Base-by-base conservation (phyloP, 2,113 vertebrate genomes). In the Myxocyprinus asiaticus region DNA sequence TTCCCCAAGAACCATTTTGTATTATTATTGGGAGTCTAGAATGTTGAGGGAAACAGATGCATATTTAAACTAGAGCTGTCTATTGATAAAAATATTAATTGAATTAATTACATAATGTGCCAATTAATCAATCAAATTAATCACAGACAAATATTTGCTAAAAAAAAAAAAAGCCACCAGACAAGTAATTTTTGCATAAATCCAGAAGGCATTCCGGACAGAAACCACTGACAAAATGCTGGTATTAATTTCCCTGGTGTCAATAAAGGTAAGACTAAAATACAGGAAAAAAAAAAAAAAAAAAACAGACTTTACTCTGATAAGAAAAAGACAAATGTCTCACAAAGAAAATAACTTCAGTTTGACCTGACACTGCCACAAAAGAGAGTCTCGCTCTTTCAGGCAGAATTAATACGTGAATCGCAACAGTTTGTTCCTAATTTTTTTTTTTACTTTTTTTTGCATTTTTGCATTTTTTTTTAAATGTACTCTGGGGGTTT, bases 391-490 rank as follows among this genome's bases (percentile, higher is more conserved):
- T 12, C 44, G 14, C 50, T 10, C 4, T 76, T 63, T 76, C 73
- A 9, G 61, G 73, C 22, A 51, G 58, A 48, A 74, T 10, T 14
- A 74, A 44, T 61, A 74, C 48, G 58, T 76, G 53, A 64, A 76
- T 64, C 22, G 73, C 33, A 65, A 50, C 59, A 62, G 71, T 76
- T 76, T 76, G 61, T 43, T 76, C 14, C 48, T 76, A 51, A 76
- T n/a, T n/a, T n/a, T n/a, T n/a, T n/a, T n/a, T n/a, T n/a, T n/a
- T n/a, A n/a, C n/a, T n/a, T n/a, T 76, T 64, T 76, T 59, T 7
- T 22, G 61, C 6, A 61, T 45, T 83, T 68, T 80, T 71, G 82
- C 53, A 74, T 9, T 67, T 85, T 84, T 84, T 71, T 43, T 65
- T 78, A 85, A 71, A 81, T 62, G 65, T 75, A 79, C 68, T 61